A percentile compares a stretch with the other conserved stretches of the same genome.
Evolutionary conservation across 2,888 invertebrate species (phyloP).

Genomic region (Allophyes oxyacanthae): DNA sequence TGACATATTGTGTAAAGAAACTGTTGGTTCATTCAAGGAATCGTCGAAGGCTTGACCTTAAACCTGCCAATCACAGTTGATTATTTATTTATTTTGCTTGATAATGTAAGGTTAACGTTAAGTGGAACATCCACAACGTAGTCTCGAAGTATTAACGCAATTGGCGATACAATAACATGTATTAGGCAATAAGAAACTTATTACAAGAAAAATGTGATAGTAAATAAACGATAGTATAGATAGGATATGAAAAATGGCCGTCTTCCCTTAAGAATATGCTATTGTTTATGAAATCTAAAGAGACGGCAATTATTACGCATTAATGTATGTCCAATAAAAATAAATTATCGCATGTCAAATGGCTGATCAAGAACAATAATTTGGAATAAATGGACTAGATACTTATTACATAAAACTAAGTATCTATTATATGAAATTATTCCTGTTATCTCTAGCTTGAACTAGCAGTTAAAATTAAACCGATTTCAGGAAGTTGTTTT

Average conservation of each 20-base stretch:
- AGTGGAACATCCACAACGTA: conserved; percentile 8
- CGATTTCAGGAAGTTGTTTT: no score
- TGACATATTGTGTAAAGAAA: conserved; percentile 8
- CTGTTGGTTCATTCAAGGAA: conserved; percentile 14
- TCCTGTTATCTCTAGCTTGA: conserved; percentile 3
- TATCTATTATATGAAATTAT: conserved; percentile 7
- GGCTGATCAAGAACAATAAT: conserved; percentile 19
- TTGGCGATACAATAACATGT: conserved; percentile 52
- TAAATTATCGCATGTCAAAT: neutral
- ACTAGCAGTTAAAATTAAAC: conserved; percentile 11
- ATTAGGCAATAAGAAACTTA: conserved; percentile 49
- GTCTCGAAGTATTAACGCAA: conserved; percentile 46
- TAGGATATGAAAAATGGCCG: conserved; percentile 44
- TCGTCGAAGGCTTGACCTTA: conserved; percentile 6
- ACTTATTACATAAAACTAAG: conserved; percentile 25
- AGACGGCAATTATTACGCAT: conserved; percentile 22
- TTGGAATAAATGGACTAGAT: conserved; percentile 37
- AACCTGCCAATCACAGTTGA: conserved; percentile 19
- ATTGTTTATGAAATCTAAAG: conserved; percentile 23
- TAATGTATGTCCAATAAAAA: conserved; percentile 1
- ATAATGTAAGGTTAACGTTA: conserved; percentile 5
- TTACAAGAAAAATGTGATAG: conserved; percentile 58
- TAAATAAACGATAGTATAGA: conserved; percentile 50
- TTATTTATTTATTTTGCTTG: conserved; percentile 21
- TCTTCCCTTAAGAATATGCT: conserved; percentile 31